Percentiles rank a stretch among this genome's conserved stretches.
These are phyloP conservation scores for Ptyas mucosa DNA, from an alignment of 2,113 vertebrate species.

Conservation along the genomic window DNA sequence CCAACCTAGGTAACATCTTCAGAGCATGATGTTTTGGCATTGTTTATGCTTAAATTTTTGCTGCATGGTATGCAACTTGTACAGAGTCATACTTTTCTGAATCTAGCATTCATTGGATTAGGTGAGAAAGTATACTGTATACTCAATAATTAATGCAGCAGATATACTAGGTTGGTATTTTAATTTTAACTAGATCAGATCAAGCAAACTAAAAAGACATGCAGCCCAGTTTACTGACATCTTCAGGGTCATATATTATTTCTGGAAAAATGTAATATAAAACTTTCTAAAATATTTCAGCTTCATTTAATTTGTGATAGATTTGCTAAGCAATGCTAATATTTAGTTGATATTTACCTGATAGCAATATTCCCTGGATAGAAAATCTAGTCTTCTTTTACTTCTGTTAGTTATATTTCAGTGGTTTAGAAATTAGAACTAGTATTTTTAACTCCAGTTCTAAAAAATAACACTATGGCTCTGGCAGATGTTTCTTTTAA, in stretches of 20 bases:
- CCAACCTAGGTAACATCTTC: background rate
- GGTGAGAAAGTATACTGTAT: background rate
- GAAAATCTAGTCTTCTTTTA: conserved; percentile 6
- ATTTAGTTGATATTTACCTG: background rate
- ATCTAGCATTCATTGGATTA: background rate
- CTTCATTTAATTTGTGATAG: background rate
- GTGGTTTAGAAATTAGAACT: background rate
- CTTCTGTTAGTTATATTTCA: background rate
- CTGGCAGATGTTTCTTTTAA: background rate
- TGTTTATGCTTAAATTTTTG: conserved; percentile 19
- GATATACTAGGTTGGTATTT: background rate
- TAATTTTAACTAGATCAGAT: conserved; percentile 16
- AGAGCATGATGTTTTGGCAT: background rate
- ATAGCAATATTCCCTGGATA: conserved; percentile 12
- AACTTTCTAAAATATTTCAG: conserved; percentile 4
- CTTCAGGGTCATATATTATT: background rate
- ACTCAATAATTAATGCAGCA: background rate
- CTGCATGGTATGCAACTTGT: background rate
- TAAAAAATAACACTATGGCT: background rate
- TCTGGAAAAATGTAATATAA: conserved; percentile 16
- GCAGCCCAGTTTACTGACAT: background rate
- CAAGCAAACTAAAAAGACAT: background rate
- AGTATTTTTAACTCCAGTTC: background rate
- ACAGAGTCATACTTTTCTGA: background rate
- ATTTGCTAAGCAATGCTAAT: background rate